phyloP scores from a whole-genome alignment of 2,888 invertebrate genomes.

The Nemapogon koenigi region DNA sequence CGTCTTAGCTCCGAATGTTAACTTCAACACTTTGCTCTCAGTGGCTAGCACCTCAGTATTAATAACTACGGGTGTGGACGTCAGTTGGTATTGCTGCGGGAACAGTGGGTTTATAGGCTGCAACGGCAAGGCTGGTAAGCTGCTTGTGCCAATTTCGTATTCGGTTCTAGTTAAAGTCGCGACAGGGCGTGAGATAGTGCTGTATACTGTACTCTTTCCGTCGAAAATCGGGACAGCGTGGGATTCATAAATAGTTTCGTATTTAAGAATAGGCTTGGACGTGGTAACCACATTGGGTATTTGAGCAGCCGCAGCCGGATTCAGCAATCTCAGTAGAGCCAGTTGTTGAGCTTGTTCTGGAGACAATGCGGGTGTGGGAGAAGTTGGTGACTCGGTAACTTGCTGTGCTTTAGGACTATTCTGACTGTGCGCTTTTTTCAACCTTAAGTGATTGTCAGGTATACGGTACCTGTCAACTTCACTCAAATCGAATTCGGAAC shows the following conservation, averaged over 20 bases:
- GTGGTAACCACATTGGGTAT: constrained; percentile 78
- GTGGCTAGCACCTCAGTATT: constrained; percentile 82
- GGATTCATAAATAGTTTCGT: constrained; percentile 83
- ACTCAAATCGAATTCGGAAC: constrained; percentile 73
- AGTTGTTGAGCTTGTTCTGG: constrained; percentile 79
- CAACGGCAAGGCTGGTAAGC: constrained; percentile 65
- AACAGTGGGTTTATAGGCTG: constrained; percentile 53
- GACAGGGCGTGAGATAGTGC: constrained; percentile 80
- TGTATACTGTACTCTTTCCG: constrained; percentile 76
- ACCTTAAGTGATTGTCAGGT: constrained; percentile 58
- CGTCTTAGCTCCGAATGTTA: constrained; percentile 91
- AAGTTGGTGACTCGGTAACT: constrained; percentile 55
- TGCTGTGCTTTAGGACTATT: constrained; percentile 42
- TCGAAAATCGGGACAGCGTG: constrained; percentile 81
- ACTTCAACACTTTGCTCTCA: constrained; percentile 80
- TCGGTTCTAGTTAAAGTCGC: constrained; percentile 82
- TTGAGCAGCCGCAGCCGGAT: constrained; percentile 71
- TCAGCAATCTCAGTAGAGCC: constrained; percentile 73
- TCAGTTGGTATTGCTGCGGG: constrained; percentile 74
- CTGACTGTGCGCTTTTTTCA: constrained; percentile 54
- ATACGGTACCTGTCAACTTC: constrained; percentile 71
- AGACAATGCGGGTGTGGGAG: constrained; percentile 59
- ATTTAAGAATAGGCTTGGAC: constrained; percentile 76
- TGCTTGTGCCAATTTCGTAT: constrained; percentile 78
- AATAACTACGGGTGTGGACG: constrained; percentile 81